Evolutionary conservation across 2,797 vertebrate species (phyloP), one percentile per base, ranked within the genome.

Genomic region (Lycodopsis pacificus): DNA sequence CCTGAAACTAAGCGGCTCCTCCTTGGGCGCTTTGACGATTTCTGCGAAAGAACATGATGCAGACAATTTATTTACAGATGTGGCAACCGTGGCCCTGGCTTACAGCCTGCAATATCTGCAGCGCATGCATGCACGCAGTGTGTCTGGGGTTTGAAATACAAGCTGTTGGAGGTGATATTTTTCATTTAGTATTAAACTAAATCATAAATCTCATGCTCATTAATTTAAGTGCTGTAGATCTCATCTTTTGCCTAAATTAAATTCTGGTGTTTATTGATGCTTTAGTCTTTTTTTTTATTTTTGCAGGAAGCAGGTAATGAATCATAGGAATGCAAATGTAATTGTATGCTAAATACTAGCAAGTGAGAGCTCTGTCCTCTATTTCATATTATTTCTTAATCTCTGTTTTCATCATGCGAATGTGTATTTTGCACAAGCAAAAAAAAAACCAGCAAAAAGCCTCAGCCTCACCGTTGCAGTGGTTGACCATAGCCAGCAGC

Each of bases 381-480:
- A 1, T 17, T 56, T 36, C 40, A 51, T 15, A 15, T 2, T 32
- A 59, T 61, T 27, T 42, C 1, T 27, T 22, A 6, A 48, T 65
- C 51, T 56, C 22, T 57, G 46, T 69, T 22, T 62, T 17, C 11
- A 5, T 36, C 30, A 22, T 42, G 4, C 49, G 51, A 36, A 59
- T 72, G 2, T 40, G 9, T 30, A 30, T 65, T 1, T n/a, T 48
- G 46, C 49, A 9, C 49, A 7, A 2, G 22, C 22, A 22, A 27
- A 27, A 27, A 25, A 46, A 32, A 32, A 34, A 34, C 1, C 32
- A 34, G 32, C 32, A 34, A 22, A 77, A 61, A 4, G 61, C 7
- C 12, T 69, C 14, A 32, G 36, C 42, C 81, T 89, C 81, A 96
- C 95, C 94, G n/a, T 96, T 96, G 90, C 94, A 95, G 76, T 95